phyloP scores from a whole-genome alignment of 2,888 invertebrate species.

The Bibio marci region DNA sequence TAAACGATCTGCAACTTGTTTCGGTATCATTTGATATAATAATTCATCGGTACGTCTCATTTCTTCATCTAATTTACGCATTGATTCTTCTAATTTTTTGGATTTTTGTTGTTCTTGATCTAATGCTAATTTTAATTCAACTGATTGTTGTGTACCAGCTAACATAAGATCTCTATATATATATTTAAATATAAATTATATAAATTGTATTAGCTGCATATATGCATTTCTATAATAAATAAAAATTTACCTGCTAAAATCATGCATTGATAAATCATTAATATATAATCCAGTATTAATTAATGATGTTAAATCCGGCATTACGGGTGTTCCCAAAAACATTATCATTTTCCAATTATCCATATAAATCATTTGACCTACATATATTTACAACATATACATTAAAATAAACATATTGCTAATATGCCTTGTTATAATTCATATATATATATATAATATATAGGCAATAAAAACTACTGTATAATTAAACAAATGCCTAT shows the following conservation, averaged over 20 bases:
- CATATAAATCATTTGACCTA: constrained; percentile 98
- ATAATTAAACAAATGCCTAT: too few relatives aligned
- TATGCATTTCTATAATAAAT: too few relatives aligned
- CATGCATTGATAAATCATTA: constrained; percentile 98
- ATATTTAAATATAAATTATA: not conserved
- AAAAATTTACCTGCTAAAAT: constrained; percentile 69
- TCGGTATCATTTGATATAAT: constrained; percentile 97
- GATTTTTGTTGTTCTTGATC: constrained; percentile 96
- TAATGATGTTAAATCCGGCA: constrained; percentile 86
- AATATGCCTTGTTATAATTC: too few relatives aligned
- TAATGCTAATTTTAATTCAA: constrained; percentile 84
- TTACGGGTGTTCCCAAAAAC: constrained; percentile 90
- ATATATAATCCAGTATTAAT: constrained; percentile 89
- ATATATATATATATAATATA: too few relatives aligned
- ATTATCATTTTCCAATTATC: constrained; percentile 96
- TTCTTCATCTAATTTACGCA: constrained; percentile 88
- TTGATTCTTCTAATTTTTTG: constrained; percentile 88
- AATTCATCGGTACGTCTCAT: constrained; percentile 91
- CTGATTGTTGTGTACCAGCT: constrained; percentile 93
- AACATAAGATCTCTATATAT: constrained; percentile 72
- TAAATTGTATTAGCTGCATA: too few relatives aligned
- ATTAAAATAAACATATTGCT: too few relatives aligned
- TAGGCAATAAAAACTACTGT: too few relatives aligned
- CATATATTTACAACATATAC: too few relatives aligned
- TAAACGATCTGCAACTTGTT: constrained; percentile 86